Percentiles rank a stretch among this genome's conserved stretches.
Evolutionary conservation across 2,113 vertebrate genomes (phyloP).

Genomic region (Stegostoma tigrinum): DNA sequence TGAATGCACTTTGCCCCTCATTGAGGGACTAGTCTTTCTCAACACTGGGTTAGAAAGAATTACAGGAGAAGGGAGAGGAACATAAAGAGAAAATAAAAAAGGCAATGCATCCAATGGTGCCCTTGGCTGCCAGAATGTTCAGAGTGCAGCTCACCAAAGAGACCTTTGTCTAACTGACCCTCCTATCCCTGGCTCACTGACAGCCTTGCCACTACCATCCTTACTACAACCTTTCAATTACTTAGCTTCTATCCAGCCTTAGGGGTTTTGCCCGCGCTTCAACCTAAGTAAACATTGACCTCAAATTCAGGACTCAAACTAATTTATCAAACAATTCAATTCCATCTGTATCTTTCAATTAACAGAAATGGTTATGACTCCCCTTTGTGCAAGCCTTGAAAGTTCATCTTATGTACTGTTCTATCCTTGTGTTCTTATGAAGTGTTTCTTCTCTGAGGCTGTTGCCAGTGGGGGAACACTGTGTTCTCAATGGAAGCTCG

Average conservation of each 20-base stretch:
- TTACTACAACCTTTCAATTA: not conserved
- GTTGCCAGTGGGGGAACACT: not conserved
- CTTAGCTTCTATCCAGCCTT: not conserved
- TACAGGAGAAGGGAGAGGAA: not conserved
- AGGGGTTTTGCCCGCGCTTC: not conserved
- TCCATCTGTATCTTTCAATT: not conserved
- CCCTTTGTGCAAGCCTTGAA: not conserved
- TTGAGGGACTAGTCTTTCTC: not conserved
- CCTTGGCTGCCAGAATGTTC: not conserved
- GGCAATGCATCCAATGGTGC: not conserved
- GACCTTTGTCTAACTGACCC: not conserved
- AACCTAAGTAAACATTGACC: not conserved
- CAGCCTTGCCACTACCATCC: not conserved
- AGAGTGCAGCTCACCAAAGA: not conserved
- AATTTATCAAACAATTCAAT: not conserved
- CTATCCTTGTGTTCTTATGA: not conserved
- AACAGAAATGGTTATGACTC: not conserved
- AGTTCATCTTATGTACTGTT: not conserved
- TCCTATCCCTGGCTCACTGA: not conserved
- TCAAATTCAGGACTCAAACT: not conserved
- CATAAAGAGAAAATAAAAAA: not conserved
- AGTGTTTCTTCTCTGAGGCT: not conserved
- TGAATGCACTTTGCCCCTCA: not conserved
- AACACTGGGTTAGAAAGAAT: not conserved
- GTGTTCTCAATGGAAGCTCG: not conserved